Conservation (phyloP, 1,140 invertebrate species). For the Zaprionus kolodkinae region DNA sequence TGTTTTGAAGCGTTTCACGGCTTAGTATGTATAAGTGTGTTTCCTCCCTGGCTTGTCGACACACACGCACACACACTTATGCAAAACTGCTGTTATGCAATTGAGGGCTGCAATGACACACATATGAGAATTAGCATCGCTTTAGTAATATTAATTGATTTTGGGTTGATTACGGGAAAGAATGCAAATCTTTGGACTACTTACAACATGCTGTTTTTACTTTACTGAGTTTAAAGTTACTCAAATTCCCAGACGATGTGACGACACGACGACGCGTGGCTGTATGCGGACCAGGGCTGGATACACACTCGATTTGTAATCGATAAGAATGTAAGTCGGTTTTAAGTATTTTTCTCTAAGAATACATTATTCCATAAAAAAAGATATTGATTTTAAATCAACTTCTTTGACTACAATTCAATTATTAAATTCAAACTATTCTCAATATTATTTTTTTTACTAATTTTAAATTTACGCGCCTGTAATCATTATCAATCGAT, state of each 20-base stretch:
- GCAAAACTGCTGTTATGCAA: slow-evolving; percentile 79
- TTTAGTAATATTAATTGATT: background rate
- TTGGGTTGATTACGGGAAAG: background rate
- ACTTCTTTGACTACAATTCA: background rate
- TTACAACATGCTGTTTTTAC: slow-evolving; percentile 68
- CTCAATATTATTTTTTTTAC: background rate
- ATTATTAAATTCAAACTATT: background rate
- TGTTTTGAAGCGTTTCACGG: slow-evolving; percentile 31
- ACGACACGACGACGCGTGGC: slow-evolving; percentile 72
- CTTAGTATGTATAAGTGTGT: slow-evolving; percentile 61
- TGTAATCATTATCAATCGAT: background rate
- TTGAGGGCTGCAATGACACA: slow-evolving; percentile 74
- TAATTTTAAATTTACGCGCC: slow-evolving; percentile 19
- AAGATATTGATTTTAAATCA: background rate
- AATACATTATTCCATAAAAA: background rate
- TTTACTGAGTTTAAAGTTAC: slow-evolving; percentile 47
- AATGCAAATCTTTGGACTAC: slow-evolving; percentile 21
- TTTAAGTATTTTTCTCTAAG: background rate
- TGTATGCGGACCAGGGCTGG: slow-evolving; percentile 54
- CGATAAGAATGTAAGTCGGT: slow-evolving; percentile 13
- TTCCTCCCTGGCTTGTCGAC: slow-evolving; percentile 68
- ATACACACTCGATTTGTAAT: slow-evolving; percentile 38
- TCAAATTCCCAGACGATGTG: slow-evolving; percentile 69
- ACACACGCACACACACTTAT: slow-evolving; percentile 76
- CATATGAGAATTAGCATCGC: slow-evolving; percentile 19